Evolutionary conservation across 2,113 vertebrate genomes (phyloP).

Genomic region (Festucalex cinctus): DNA sequence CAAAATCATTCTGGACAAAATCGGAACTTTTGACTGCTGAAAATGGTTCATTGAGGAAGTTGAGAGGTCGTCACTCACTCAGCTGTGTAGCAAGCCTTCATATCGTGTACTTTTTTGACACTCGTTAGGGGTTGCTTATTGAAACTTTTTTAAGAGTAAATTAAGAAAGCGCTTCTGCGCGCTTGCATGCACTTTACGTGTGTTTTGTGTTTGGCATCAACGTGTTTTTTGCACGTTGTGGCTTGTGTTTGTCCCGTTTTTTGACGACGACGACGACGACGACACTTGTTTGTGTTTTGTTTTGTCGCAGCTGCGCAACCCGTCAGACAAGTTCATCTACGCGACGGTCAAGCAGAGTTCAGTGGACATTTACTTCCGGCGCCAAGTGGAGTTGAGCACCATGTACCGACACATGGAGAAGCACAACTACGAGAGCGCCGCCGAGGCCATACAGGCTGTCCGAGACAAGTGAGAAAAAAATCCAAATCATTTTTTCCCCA

Average conservation of each 20-base stretch:
- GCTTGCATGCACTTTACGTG: not conserved
- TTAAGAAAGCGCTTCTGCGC: too few species aligned
- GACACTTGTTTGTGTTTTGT: too few species aligned
- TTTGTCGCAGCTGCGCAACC: conserved; percentile 92
- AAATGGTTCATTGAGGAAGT: too few species aligned
- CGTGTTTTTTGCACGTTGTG: not conserved
- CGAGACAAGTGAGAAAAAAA: conserved; percentile 95
- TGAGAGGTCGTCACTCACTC: too few species aligned
- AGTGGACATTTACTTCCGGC: conserved; percentile 97
- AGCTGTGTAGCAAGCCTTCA: too few species aligned
- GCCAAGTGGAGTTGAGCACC: conserved; percentile 98
- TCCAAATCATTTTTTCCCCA: too few species aligned
- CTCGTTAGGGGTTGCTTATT: too few species aligned
- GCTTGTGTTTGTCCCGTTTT: not conserved
- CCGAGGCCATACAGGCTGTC: conserved; percentile 96
- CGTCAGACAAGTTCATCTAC: conserved; percentile 98
- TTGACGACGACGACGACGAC: too few species aligned
- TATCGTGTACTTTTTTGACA: too few species aligned
- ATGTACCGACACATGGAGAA: conserved; percentile 99
- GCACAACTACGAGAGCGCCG: conserved; percentile 97
- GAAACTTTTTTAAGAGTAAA: too few species aligned
- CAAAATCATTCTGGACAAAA: too few species aligned
- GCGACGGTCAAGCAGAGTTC: conserved; percentile 99
- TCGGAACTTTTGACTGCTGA: too few species aligned
- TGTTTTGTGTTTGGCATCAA: not conserved